phyloP scores from a whole-genome alignment of 2,113 vertebrate species.

The Hucho hucho region DNA sequence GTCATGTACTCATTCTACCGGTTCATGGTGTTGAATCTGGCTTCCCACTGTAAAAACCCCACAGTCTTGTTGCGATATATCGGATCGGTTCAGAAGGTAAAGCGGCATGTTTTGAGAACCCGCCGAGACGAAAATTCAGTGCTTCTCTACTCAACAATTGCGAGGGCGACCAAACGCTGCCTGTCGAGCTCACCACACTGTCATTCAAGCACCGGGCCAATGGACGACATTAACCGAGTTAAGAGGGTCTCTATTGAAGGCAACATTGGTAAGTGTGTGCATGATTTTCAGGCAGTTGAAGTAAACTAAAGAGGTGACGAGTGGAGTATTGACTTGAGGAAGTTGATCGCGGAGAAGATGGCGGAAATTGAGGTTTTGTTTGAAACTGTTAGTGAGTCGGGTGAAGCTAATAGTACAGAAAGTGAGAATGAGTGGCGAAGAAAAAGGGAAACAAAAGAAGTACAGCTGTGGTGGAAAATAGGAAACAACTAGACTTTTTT shows the following conservation, averaged over 20 bases:
- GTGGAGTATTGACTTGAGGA: no score
- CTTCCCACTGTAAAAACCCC: not conserved
- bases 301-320: no score
- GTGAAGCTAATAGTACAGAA: no score
- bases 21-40: not conserved
- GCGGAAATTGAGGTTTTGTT: no score
- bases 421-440: no score
- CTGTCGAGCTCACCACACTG: conserved; percentile 1
- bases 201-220: conserved; percentile 8
- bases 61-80: conserved; percentile 1
- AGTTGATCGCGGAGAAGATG: no score
- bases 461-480: no score
- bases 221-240: conserved; percentile 26
- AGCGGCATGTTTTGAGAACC: not conserved
- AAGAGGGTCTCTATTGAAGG: conserved; percentile 77
- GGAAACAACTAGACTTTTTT: no score
- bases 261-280: conserved; percentile 69
- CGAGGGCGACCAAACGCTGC: not conserved
- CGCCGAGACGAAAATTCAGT: not conserved
- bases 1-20: not conserved
- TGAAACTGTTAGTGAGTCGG: no score
- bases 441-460: no score
- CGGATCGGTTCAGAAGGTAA: conserved; percentile 9
- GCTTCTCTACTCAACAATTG: not conserved
- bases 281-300: no score